A percentile compares a stretch with the other conserved stretches of the same genome.
Evolutionary conservation across 2,113 vertebrate species (phyloP).

Genomic region (zebrafish (Danio rerio)): DNA sequence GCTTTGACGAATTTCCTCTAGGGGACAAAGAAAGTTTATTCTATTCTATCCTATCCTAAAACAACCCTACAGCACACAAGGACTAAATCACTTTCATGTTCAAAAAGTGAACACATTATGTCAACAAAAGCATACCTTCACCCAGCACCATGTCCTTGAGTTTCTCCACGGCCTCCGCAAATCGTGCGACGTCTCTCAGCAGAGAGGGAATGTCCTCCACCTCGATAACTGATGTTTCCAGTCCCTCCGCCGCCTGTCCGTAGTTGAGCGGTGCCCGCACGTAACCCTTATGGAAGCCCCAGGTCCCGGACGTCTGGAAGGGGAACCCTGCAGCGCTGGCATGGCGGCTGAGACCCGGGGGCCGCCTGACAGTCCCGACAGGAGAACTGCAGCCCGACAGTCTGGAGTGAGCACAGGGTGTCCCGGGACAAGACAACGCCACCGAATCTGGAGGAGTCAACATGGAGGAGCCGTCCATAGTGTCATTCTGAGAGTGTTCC

Average conservation of each 20-base stretch:
- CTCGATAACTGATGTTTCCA: conserved; percentile 76
- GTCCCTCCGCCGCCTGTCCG: conserved; percentile 66
- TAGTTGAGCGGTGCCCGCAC: conserved; percentile 69
- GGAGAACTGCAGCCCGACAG: conserved; percentile 73
- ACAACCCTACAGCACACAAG: too few species aligned
- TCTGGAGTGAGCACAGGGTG: conserved; percentile 67
- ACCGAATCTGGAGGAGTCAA: conserved; percentile 42
- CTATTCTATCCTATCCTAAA: too few species aligned
- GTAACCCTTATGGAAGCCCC: conserved; percentile 78
- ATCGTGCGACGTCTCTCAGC: conserved; percentile 85
- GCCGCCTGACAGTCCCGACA: conserved; percentile 81
- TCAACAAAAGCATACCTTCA: conserved; percentile 74
- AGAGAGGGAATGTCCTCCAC: conserved; percentile 89
- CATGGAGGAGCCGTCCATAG: conserved; percentile 55
- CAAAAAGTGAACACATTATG: too few species aligned
- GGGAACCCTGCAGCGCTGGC: conserved; percentile 90
- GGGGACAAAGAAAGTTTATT: too few species aligned
- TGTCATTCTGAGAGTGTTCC: conserved; percentile 86
- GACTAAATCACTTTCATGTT: too few species aligned
- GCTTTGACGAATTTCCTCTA: too few species aligned
- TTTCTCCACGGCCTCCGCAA: conserved; percentile 91
- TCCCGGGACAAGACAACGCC: conserved; percentile 66
- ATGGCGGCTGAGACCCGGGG: conserved; percentile 89
- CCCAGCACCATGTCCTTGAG: conserved; percentile 87
- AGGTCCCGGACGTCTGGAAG: conserved; percentile 72